A percentile compares a stretch with the other conserved stretches of the same genome.
Conservation (phyloP, 2,797 vertebrate species). For the Leuciscus waleckii region DNA sequence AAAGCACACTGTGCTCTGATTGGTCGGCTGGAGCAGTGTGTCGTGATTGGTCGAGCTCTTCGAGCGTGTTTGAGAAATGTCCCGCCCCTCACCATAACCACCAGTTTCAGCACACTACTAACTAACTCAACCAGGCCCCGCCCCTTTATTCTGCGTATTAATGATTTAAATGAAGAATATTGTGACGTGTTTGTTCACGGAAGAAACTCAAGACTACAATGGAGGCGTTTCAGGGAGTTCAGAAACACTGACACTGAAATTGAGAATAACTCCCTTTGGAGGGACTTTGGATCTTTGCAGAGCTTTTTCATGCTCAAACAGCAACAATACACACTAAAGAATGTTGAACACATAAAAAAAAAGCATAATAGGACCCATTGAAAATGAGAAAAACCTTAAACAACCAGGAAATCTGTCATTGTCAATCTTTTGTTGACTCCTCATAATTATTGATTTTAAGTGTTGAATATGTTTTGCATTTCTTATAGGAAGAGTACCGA, state of each 20-base stretch:
- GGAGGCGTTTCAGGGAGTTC: neutral
- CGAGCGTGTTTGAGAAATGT: neutral
- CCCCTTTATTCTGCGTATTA: neutral
- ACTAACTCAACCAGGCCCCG: neutral
- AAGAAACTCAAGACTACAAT: neutral
- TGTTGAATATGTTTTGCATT: conserved; percentile 39
- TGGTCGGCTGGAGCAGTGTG: neutral
- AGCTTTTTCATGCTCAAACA: neutral
- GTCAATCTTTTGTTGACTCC: neutral
- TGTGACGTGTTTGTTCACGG: too few relatives aligned
- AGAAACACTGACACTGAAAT: neutral
- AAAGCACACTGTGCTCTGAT: neutral
- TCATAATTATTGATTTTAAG: neutral
- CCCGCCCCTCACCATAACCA: neutral
- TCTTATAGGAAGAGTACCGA: conserved; percentile 91
- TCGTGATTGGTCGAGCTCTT: neutral
- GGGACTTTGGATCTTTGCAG: neutral
- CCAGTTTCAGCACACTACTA: neutral
- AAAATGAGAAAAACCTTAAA: neutral
- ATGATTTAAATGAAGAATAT: neutral
- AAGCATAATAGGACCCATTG: too few relatives aligned
- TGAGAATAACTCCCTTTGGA: neutral
- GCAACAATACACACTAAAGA: neutral
- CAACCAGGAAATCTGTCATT: neutral
- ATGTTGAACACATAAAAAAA: too few relatives aligned